These are phyloP conservation scores for Montifringilla adamsi DNA, from an alignment of 2,113 vertebrate genomes.

Conservation along the genomic window DNA sequence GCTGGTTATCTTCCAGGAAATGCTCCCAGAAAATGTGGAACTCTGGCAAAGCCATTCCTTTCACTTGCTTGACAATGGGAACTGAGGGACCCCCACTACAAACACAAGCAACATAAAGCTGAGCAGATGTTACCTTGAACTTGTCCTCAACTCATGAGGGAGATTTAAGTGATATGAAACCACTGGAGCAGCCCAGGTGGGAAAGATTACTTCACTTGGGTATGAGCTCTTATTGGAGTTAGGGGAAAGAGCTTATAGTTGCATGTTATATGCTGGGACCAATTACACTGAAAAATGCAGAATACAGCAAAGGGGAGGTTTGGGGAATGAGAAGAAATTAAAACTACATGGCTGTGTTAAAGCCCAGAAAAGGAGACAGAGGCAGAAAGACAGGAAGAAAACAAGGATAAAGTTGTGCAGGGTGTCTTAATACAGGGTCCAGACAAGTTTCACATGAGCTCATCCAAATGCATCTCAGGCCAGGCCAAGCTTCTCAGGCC, in stretches of 20 bases:
- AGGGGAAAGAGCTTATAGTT: background rate
- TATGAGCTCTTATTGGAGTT: slow-evolving; percentile 5
- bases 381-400: background rate
- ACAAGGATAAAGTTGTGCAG: background rate
- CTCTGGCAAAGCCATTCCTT: background rate
- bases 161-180: slow-evolving; percentile 23
- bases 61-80: background rate
- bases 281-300: slow-evolving; percentile 10
- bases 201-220: slow-evolving; percentile 23
- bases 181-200: slow-evolving; percentile 31
- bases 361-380: background rate
- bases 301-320: background rate
- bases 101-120: background rate
- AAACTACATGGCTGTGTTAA: background rate
- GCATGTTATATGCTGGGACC: background rate
- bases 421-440: background rate
- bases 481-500: background rate
- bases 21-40: background rate
- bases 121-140: slow-evolving; percentile 48
- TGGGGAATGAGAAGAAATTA: background rate
- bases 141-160: background rate
- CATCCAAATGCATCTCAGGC: background rate
- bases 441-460: background rate
- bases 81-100: background rate
- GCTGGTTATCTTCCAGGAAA: background rate